Percentiles rank a stretch among this genome's conserved stretches.
phyloP scores from a whole-genome alignment of 2,113 vertebrate genomes.

The zebrafish (Danio rerio) region DNA sequence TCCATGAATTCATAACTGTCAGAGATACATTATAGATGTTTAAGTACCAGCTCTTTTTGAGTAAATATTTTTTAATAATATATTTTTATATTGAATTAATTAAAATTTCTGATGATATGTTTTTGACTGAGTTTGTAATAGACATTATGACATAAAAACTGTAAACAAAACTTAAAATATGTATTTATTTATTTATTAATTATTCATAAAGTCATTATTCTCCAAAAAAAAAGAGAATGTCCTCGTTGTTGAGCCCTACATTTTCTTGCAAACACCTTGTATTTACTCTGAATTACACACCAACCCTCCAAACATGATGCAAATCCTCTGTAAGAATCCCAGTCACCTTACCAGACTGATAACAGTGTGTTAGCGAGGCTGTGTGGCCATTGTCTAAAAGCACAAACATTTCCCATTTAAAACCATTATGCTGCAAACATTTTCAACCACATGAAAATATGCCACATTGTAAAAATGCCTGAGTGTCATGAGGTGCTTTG shows the following conservation, averaged over 20 bases:
- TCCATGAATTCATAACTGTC: neutral
- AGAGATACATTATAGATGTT: neutral
- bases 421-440: no score
- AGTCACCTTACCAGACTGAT: slow-evolving; percentile 31
- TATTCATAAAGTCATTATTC: no score
- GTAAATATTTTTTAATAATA: no score
- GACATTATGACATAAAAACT: no score
- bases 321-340: neutral
- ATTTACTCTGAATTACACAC: neutral
- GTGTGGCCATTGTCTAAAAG: slow-evolving; percentile 27
- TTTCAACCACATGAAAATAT: neutral
- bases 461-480: neutral
- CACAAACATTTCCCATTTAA: slow-evolving; percentile 8
- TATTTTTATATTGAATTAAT: neutral
- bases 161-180: no score
- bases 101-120: no score
- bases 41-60: neutral
- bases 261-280: neutral
- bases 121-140: no score
- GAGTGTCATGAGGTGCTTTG: neutral
- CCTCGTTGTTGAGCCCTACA: neutral
- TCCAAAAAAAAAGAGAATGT: neutral
- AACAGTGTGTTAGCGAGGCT: neutral
- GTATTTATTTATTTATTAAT: no score
- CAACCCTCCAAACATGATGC: slow-evolving; percentile 12